Conservation (phyloP, 2,797 vertebrate species). For the Tarsius wallacei region DNA sequence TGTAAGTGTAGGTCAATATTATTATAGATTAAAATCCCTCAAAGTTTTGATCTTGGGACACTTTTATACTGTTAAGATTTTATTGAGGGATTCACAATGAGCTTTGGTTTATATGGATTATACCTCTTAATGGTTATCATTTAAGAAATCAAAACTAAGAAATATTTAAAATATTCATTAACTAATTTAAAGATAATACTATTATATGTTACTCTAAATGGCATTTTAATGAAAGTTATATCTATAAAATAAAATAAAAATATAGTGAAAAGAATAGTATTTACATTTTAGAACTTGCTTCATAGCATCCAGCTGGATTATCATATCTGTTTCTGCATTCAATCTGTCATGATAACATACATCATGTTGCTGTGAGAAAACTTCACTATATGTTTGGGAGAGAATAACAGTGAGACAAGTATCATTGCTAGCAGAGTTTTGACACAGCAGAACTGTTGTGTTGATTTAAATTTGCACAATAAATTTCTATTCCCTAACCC, state of each 20-base stretch:
- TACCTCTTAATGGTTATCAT: neutral
- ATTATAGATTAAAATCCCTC: neutral
- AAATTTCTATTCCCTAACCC: neutral
- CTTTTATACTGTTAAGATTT: neutral
- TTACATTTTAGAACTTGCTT: neutral
- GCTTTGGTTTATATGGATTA: neutral
- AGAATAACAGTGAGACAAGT: neutral
- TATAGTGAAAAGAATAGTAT: neutral
- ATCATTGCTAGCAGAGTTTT: neutral
- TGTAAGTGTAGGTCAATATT: neutral
- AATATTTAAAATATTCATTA: neutral
- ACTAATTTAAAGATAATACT: neutral
- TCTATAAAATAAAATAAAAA: neutral
- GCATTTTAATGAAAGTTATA: neutral
- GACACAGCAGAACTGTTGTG: neutral
- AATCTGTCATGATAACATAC: neutral
- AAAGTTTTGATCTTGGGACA: neutral
- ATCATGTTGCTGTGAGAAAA: too few relatives aligned
- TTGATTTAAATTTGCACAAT: neutral
- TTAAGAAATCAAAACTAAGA: neutral
- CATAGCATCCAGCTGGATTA: neutral
- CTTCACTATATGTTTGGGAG: neutral
- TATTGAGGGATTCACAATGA: neutral
- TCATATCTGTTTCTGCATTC: neutral
- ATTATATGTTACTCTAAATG: neutral